A percentile compares a stretch with the other conserved stretches of the same genome.
Conservation (phyloP, 2,888 invertebrate genomes). For the Resseliella maxima region DNA sequence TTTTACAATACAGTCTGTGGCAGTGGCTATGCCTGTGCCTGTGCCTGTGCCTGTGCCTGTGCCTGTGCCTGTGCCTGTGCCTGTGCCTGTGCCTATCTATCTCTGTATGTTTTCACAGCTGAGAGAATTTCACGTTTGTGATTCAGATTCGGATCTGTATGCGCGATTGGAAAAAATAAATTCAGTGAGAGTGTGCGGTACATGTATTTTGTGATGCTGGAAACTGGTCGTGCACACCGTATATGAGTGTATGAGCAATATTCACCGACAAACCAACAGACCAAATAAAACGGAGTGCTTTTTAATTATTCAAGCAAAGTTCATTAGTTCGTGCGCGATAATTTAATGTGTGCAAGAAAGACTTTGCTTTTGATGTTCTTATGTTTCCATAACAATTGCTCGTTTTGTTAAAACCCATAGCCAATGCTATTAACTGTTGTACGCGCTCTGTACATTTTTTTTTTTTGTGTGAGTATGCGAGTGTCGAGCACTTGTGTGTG, state of each 20-base stretch:
- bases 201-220: neutral
- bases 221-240: neutral
- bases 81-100: too few relatives aligned
- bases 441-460: too few relatives aligned
- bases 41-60: too few relatives aligned
- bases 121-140: too few relatives aligned
- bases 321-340: constrained; percentile 39
- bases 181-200: neutral
- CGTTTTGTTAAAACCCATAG: neutral
- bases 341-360: constrained; percentile 42
- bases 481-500: too few relatives aligned
- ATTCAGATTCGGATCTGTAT: too few relatives aligned
- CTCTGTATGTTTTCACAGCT: too few relatives aligned
- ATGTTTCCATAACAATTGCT: neutral
- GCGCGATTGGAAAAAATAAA: too few relatives aligned
- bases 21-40: too few relatives aligned
- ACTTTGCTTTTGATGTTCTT: constrained; percentile 29
- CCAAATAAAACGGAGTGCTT: constrained; percentile 40
- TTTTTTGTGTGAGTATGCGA: neutral
- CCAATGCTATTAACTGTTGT: neutral
- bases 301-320: constrained; percentile 51
- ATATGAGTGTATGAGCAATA: neutral
- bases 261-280: constrained; percentile 34
- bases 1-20: too few relatives aligned
- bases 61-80: too few relatives aligned